Evolutionary conservation across 2,797 vertebrate species (phyloP), one percentile per base, ranked within the genome.

Genomic region (Oreochromis grahami): DNA sequence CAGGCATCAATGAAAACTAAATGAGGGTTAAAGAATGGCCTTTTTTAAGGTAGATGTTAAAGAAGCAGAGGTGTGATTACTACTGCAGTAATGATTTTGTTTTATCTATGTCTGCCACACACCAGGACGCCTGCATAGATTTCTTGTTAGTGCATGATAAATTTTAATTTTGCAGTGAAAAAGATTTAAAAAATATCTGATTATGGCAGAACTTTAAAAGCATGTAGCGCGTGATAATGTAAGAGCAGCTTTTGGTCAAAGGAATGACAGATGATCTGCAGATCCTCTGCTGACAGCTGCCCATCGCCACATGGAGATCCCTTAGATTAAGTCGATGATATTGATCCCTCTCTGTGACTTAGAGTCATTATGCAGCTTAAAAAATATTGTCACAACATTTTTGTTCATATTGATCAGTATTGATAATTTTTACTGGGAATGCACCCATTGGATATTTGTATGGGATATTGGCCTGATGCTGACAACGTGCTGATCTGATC

Each of bases 211-310:
- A 11, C 24, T 80, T 81, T 51, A 13, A 63, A 78, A 32, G 76
- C 21, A n/a, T 82, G 72, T 41, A 68, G 11, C 12, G n/a, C 4
- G 29, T 78, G 41, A 41, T 81, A 81, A 43, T 15, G 21, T 38
- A 80, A 77, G 15, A 55, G 24, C 55, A 79, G 77, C 82, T 86
- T 83, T 76, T 87, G 36, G 41, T 81, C 51, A 79, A 68, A 84
- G 45, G 17, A 58, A 43, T 78, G 51, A 45, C 4, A 14, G 60
- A 63, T 41, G 52, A 34, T 41, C 51, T 51, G 2, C 17, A 74
- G 26, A 74, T 84, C 79, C 34, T 19, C 45, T 76, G 51, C 12
- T 58, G 32, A 56, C 79, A 80, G 78, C 72, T 85, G 72, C 60
- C 58, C 77, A 6, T 36, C 32, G 51, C 41, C 79, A 60, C 76